Base-by-base conservation (phyloP, 2,888 invertebrate genomes). In the Callinectes sapidus region DNA sequence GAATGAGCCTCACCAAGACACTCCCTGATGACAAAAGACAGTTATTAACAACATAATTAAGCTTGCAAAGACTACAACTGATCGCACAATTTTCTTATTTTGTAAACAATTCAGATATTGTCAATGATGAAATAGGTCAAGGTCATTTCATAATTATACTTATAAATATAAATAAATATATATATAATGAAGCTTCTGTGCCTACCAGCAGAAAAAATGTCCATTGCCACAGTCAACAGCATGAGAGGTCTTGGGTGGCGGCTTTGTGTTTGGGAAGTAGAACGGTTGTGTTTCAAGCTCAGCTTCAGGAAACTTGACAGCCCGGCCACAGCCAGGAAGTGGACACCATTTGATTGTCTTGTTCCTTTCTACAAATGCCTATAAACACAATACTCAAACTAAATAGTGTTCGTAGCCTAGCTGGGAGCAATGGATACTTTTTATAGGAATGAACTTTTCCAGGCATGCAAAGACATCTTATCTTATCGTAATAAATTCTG, bases 261-360 rank as follows among this genome's bases (percentile, higher is more conserved):
- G 95, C 93, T 93, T 94, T 85, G 92, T 92, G 89, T 92, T 93
- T 16, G 92, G 94, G 77, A 93, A 92, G 86, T 92, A 92, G 85
- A 93, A 93, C 1, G 93, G 94, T 89, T 94, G 94, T 81, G 92
- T 91, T 87, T 90, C 91, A 95, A 96, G 96, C 95, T 96, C 96
- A 16, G 96, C 96, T 95, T 97, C 97, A 10, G 97, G 97, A 86
- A 97, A 95, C 92, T 96, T 96, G 0, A 97, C 97, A 14, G 97
- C 97, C 94, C 97, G 95, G 6, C 97, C 97, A 95, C 97, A 97
- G 18, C 97, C 97, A 54, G 97, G 97, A 95, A 96, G 96, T 3
- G 97, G 97, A 95, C 97, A 97, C 97, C 97, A 97, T 95, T 97
- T 97, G 95, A 97, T 97, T 95, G 96, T 96, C 94, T 97, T 97